Percentiles rank a stretch among this genome's conserved stretches.
These are phyloP conservation scores for Tenthredo mesomela DNA, from an alignment of 2,888 invertebrate genomes.

Conservation along the genomic window DNA sequence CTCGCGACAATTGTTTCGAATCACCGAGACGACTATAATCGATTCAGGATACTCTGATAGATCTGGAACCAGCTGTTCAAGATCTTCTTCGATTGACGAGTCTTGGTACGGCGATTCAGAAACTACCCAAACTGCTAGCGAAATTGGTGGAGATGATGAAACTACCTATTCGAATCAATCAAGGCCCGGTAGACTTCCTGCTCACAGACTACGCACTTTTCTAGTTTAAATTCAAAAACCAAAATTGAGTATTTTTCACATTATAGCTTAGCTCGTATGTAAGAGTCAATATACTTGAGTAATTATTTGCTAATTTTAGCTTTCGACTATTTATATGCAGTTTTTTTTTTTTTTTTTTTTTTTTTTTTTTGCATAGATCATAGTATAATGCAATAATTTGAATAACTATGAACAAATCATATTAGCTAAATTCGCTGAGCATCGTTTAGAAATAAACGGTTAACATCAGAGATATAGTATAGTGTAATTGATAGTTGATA, in stretches of 20 bases:
- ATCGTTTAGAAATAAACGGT: constrained; percentile 22
- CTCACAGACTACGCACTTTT: constrained; percentile 16
- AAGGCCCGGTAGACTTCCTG: neutral
- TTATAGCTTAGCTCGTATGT: neutral
- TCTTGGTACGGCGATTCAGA: constrained; percentile 53
- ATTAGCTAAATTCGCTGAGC: neutral
- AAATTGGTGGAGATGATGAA: constrained; percentile 34
- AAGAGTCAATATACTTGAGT: constrained; percentile 16
- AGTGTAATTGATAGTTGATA: neutral
- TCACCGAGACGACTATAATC: constrained; percentile 61
- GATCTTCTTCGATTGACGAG: constrained; percentile 29
- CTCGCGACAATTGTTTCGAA: constrained; percentile 55
- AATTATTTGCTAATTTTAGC: neutral
- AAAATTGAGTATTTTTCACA: neutral
- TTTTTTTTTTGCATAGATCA: neutral
- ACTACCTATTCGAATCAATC: neutral
- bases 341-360: neutral
- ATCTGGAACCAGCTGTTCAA: constrained; percentile 56
- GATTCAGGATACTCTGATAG: constrained; percentile 68
- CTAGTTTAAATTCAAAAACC: constrained; percentile 15
- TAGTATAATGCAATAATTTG: neutral
- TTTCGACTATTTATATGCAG: constrained; percentile 8
- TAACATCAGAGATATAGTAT: constrained; percentile 6
- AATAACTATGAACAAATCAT: neutral
- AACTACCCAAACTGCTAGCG: constrained; percentile 54